Conservation (phyloP, 2,888 invertebrate species). For the Mactromeris polynyma region DNA sequence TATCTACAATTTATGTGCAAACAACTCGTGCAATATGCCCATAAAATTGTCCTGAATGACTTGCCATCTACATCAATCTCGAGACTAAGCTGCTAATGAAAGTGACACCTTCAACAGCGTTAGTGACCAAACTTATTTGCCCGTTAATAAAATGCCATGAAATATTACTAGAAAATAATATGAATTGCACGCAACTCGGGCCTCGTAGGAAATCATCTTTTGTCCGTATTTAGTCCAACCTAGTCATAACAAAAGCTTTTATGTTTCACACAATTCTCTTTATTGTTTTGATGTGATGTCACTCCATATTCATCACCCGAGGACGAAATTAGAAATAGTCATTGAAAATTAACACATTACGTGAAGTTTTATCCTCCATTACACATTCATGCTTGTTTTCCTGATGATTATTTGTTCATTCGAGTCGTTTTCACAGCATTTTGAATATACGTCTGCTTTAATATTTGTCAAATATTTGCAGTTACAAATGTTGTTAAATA, state of each 20-base stretch:
- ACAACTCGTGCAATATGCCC: not conserved
- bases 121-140: slow-evolving; percentile 28
- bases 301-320: not conserved
- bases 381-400: too few species aligned
- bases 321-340: not conserved
- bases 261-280: not conserved
- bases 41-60: not conserved
- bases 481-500: too few species aligned
- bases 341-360: not conserved
- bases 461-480: too few species aligned
- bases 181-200: slow-evolving; percentile 24
- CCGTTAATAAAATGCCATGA: slow-evolving; percentile 28
- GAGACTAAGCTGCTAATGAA: slow-evolving; percentile 15
- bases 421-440: too few species aligned
- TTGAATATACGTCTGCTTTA: too few species aligned
- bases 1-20: not conserved
- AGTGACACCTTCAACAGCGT: slow-evolving; percentile 28
- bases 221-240: slow-evolving; percentile 2
- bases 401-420: too few species aligned
- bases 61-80: not conserved
- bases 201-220: slow-evolving; percentile 38
- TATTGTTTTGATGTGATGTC: slow-evolving; percentile 4
- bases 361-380: not conserved
- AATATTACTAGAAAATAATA: not conserved
- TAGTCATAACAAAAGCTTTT: not conserved